phyloP scores from a whole-genome alignment of 2,888 invertebrate species.

The Tenthredo scrophulariae region DNA sequence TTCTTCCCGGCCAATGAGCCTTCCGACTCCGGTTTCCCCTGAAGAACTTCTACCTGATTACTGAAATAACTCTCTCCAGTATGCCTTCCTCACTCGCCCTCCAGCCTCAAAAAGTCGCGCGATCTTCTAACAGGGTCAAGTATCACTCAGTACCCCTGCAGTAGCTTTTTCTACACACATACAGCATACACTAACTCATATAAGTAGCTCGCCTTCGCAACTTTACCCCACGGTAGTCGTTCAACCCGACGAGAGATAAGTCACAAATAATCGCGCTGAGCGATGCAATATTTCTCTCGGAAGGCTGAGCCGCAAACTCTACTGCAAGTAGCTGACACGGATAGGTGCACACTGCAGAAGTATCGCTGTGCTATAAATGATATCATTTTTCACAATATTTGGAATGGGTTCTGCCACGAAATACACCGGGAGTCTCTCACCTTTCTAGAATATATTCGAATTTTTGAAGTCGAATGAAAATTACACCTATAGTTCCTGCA shows the following conservation, averaged over 20 bases:
- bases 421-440: background rate
- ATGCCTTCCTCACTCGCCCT: background rate
- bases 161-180: constrained; percentile 34
- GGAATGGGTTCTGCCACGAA: too few species aligned
- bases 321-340: background rate
- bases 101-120: constrained; percentile 8
- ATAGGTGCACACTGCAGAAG: background rate
- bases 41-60: constrained; percentile 33
- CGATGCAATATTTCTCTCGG: constrained; percentile 44
- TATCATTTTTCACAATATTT: constrained; percentile 27
- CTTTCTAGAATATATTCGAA: background rate
- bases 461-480: background rate
- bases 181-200: background rate
- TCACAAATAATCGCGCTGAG: constrained; percentile 45
- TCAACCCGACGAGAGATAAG: constrained; percentile 31
- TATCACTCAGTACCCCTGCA: constrained; percentile 34
- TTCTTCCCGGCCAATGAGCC: constrained; percentile 12
- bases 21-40: background rate
- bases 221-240: constrained; percentile 4
- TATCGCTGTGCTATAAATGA: background rate
- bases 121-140: constrained; percentile 35
- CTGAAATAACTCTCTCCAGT: constrained; percentile 28
- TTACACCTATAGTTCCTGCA: background rate
- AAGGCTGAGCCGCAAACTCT: background rate
- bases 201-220: constrained; percentile 30